These are phyloP conservation scores for Miopithecus talapoin DNA, from an alignment of 2,797 vertebrate species.

Conservation along the genomic window DNA sequence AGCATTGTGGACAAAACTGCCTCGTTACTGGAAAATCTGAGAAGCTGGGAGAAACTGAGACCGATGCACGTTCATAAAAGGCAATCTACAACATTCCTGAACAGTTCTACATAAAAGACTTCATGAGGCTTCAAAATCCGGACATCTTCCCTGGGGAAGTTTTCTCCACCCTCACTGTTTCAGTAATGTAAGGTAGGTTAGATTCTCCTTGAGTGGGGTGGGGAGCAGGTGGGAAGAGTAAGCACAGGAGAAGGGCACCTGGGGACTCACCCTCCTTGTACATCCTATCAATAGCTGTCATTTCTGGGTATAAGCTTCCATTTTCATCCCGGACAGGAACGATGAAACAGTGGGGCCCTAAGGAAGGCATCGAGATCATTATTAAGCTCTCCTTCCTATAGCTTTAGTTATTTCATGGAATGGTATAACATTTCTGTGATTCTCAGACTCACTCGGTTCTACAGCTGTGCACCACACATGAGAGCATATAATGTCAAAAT, in stretches of 20 bases:
- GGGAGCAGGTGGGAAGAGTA: neutral
- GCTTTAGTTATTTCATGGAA: neutral
- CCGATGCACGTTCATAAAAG: neutral
- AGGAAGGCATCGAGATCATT: neutral
- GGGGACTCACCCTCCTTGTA: constrained; percentile 82
- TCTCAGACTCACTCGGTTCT: neutral
- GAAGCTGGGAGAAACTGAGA: neutral
- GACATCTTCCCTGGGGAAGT: neutral
- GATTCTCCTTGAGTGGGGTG: neutral
- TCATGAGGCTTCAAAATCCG: neutral
- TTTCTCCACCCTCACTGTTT: neutral
- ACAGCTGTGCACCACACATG: too few species aligned
- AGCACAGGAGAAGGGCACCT: neutral
- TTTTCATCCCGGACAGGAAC: constrained; percentile 79
- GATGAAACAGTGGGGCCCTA: constrained; percentile 84
- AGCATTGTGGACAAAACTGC: neutral
- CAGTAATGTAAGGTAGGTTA: neutral
- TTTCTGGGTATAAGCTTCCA: constrained; percentile 78
- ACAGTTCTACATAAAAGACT: neutral
- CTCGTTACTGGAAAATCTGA: neutral
- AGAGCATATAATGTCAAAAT: neutral
- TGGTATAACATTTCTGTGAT: neutral
- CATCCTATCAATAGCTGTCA: constrained; percentile 81
- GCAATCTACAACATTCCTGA: neutral
- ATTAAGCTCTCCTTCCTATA: neutral